These are phyloP conservation scores for Oreochromis aureus DNA, from an alignment of 2,113 vertebrate genomes.

Conservation along the genomic window DNA sequence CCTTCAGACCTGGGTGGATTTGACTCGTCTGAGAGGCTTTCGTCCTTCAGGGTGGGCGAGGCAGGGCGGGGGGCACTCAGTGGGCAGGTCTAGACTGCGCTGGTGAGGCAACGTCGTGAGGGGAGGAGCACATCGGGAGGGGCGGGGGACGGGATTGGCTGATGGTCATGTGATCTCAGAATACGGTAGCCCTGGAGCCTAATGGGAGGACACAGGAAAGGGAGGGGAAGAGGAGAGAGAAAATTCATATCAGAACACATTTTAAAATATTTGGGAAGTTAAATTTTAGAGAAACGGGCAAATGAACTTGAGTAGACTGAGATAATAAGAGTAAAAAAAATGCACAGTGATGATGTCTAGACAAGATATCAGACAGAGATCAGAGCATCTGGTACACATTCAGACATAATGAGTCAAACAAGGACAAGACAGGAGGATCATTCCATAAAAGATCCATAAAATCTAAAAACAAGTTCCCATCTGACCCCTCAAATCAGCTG, in stretches of 20 bases:
- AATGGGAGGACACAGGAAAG: neutral
- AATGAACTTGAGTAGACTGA: neutral
- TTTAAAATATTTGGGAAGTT: neutral
- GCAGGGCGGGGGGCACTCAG: slow-evolving; percentile 37
- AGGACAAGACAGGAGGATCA: neutral
- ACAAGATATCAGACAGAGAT: neutral
- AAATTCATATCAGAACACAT: neutral
- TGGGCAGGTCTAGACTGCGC: slow-evolving; percentile 77
- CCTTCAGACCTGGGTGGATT: slow-evolving; percentile 74
- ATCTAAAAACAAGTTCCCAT: neutral
- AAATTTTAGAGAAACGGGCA: neutral
- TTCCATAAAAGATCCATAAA: neutral
- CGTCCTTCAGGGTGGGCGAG: slow-evolving; percentile 55
- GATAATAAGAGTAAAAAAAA: neutral
- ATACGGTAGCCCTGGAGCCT: slow-evolving; percentile 82
- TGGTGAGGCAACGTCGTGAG: slow-evolving; percentile 80
- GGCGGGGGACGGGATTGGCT: slow-evolving; percentile 76
- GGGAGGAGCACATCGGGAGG: slow-evolving; percentile 81
- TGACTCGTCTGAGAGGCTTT: slow-evolving; percentile 64
- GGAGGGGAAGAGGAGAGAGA: neutral
- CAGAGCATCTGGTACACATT: neutral
- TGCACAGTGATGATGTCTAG: neutral
- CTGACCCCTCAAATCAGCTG: neutral
- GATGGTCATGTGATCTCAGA: slow-evolving; percentile 88
- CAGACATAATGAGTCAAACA: neutral